Base-by-base conservation (phyloP, 2,113 vertebrate genomes). In the Hydropotes inermis region DNA sequence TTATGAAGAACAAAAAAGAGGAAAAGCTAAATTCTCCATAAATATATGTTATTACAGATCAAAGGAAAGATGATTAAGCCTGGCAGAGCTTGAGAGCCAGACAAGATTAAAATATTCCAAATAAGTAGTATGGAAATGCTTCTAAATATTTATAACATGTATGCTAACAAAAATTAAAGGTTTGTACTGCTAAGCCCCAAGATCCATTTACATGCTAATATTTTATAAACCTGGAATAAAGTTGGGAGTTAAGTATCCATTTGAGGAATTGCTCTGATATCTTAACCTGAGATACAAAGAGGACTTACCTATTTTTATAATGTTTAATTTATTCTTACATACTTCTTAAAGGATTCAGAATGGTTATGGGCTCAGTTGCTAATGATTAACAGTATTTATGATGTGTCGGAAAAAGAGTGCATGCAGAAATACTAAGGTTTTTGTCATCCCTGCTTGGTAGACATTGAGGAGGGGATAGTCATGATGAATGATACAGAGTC, bases 111-210 rank as follows among this genome's bases (percentile, higher is more conserved):
- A 95, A 70, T 52, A 4, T 76, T 64, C 17, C 52, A 84, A 58
- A 84, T 84, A 89, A 94, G 28, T 81, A 25, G n/a, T 84, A 28
- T 89, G 23, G 6, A 88, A 91, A 87, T 89, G 36, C 5, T 87
- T 97, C 47, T 89, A 92, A 96, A 89, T 96, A 96, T 95, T 87
- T 97, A 96, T 87, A 96, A 94, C 30, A 36, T 43, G 13, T 17
- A 64, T 60, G 45, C 45, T 87, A 94, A 64, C 17, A 96, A 93
- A 91, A 92, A 95, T 94, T 50, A 91, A 91, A 92, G 76, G 6
- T 61, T 97, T 96, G 13, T 79, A 86, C n/a, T 87, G 45, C 61
- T 89, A 94, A 91, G 21, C 17, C 1, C 60, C 85, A 87, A 88
- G 74, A 64, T 93, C 45, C 47, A 70, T 79, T 67, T 87, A 60